These are phyloP conservation scores for Agapornis canus DNA, from an alignment of 2,797 vertebrate species.

Conservation along the genomic window DNA sequence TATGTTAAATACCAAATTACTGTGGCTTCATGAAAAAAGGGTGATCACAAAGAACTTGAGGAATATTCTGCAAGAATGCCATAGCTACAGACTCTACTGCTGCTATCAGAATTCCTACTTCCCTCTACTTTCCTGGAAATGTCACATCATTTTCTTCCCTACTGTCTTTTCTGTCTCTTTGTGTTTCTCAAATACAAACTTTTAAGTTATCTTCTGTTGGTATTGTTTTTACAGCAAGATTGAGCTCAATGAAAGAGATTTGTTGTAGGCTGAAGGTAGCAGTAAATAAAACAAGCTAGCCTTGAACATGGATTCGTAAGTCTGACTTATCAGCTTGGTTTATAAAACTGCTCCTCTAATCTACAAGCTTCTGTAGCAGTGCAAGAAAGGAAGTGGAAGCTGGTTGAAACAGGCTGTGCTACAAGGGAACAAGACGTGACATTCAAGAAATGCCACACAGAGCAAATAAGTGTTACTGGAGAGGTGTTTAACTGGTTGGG, in stretches of 20 bases:
- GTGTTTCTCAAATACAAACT: not conserved
- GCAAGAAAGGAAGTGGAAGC: not conserved
- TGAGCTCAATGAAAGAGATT: not conserved
- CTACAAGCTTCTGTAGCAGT: not conserved
- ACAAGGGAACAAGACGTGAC: not conserved
- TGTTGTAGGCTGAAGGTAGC: not conserved
- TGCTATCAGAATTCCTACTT: not conserved
- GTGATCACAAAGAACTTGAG: not conserved
- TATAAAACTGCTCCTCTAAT: not conserved
- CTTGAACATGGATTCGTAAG: not conserved
- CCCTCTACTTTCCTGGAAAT: not conserved
- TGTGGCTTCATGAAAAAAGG: not conserved
- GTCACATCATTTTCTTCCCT: not conserved
- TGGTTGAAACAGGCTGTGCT: not conserved
- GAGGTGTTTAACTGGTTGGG: not conserved
- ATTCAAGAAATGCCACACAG: not conserved
- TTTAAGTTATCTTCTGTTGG: not conserved
- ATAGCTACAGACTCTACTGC: not conserved
- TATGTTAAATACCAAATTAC: not conserved
- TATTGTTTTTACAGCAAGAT: not conserved
- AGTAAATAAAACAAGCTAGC: not conserved
- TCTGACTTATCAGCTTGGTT: not conserved
- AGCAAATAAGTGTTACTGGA: not conserved
- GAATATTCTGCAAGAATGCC: not conserved
- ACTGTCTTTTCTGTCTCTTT: accelerated